phyloP scores from a whole-genome alignment of 1,140 invertebrate genomes.

The Psilanteris sp. region DNA sequence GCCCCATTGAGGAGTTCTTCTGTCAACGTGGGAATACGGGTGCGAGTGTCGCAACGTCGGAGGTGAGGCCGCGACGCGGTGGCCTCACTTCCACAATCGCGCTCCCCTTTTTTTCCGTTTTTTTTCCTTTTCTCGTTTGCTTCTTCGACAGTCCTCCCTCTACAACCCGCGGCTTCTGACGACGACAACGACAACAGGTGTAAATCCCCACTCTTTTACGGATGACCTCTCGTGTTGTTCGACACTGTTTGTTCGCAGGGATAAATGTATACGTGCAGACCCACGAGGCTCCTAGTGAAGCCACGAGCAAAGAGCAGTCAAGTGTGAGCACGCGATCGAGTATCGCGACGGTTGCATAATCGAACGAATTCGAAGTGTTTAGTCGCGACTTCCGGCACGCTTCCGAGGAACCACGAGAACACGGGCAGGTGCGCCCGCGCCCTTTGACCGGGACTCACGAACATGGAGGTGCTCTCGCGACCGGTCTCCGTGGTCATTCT shows the following conservation, averaged over 20 bases:
- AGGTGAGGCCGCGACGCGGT: conserved; percentile 53
- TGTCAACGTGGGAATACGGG: conserved; percentile 68
- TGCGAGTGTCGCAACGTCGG: conserved; percentile 61
- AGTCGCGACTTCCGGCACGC: neutral
- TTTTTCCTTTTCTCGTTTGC: conserved; percentile 54
- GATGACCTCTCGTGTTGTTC: conserved; percentile 76
- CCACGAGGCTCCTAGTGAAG: conserved; percentile 71
- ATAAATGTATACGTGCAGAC: conserved; percentile 72
- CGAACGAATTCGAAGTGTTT: conserved; percentile 24
- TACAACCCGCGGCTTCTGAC: conserved; percentile 33
- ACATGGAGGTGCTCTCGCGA: conserved; percentile 68
- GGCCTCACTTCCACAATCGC: conserved; percentile 58
- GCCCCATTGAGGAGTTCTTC: conserved; percentile 58
- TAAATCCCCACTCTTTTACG: conserved; percentile 52
- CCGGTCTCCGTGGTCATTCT: conserved; percentile 61
- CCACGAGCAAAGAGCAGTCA: conserved; percentile 65
- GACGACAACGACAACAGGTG: conserved; percentile 64
- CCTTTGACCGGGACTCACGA: conserved; percentile 7
- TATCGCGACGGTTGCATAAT: conserved; percentile 35
- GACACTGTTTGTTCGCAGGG: conserved; percentile 68
- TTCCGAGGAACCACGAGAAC: too few relatives aligned
- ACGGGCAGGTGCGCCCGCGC: too few relatives aligned
- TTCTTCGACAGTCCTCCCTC: conserved; percentile 62
- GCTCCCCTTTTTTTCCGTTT: conserved; percentile 61
- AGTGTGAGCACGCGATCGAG: conserved; percentile 60